These are phyloP conservation scores for Gymnorhina tibicen DNA, from an alignment of 2,113 vertebrate species.

Conservation along the genomic window DNA sequence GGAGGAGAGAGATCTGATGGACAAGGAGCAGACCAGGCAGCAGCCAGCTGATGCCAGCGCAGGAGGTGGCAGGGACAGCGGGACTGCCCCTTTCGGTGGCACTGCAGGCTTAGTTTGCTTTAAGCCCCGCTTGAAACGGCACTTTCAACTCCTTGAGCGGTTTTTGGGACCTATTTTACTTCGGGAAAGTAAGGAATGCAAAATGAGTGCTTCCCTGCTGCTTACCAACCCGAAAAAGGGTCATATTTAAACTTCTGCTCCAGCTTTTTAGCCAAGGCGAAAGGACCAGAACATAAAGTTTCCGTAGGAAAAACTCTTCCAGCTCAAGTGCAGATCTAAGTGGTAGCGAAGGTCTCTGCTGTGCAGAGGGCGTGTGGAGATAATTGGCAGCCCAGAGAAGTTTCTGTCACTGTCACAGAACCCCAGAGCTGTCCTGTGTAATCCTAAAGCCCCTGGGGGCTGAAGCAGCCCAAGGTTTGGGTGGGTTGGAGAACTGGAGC, in stretches of 20 bases:
- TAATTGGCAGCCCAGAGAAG: background rate
- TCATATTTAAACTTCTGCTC: background rate
- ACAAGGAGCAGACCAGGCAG: background rate
- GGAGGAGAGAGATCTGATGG: background rate
- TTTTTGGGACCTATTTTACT: background rate
- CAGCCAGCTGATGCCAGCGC: background rate
- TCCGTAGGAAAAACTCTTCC: background rate
- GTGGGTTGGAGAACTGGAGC: background rate
- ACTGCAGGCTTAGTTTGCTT: background rate
- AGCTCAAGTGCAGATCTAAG: background rate
- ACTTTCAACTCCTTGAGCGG: background rate
- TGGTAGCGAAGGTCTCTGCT: background rate
- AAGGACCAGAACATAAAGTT: background rate
- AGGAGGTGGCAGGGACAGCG: background rate
- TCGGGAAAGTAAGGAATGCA: background rate
- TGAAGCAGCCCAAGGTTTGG: background rate
- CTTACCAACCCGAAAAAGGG: background rate
- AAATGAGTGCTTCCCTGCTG: background rate
- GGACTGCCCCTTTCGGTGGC: slow-evolving; percentile 31
- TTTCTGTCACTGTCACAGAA: background rate
- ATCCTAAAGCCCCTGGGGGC: background rate
- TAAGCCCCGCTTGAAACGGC: background rate
- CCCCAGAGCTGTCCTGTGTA: background rate
- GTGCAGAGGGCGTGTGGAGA: background rate
- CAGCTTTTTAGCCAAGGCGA: background rate